Evolutionary conservation across 1,140 invertebrate species (phyloP).

Genomic region (Mizuhopecten yessoensis): DNA sequence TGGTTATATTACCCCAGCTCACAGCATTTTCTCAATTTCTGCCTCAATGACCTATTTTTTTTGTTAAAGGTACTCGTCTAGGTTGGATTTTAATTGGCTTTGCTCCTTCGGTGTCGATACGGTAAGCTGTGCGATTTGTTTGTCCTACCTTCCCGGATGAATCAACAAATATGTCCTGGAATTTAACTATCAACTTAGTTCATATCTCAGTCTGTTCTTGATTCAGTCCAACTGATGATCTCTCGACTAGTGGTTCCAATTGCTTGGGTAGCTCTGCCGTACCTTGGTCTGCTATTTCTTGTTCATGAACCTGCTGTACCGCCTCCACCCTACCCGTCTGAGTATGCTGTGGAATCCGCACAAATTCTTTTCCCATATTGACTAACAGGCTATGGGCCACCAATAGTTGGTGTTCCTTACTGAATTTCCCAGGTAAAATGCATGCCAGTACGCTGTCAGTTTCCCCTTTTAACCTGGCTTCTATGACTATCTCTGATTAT

Average conservation of each 20-base stretch:
- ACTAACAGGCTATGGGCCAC: background rate
- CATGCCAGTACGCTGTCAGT: background rate
- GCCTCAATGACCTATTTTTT: conserved; percentile 76
- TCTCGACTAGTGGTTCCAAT: background rate
- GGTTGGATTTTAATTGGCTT: conserved; percentile 54
- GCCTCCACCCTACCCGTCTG: background rate
- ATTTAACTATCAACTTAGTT: conserved; percentile 21
- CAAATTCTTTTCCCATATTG: background rate
- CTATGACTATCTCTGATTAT: background rate
- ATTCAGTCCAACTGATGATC: background rate
- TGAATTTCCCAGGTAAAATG: no score
- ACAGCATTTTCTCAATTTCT: conserved; percentile 80
- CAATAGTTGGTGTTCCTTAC: background rate
- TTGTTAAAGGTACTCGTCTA: conserved; percentile 79
- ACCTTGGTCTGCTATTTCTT: background rate
- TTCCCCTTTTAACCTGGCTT: conserved; percentile 9
- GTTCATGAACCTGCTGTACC: background rate
- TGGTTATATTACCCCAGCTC: conserved; percentile 65
- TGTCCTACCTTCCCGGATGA: background rate
- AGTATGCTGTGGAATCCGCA: background rate
- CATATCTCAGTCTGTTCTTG: background rate
- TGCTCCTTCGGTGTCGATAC: conserved; percentile 47
- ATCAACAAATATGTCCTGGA: conserved; percentile 48
- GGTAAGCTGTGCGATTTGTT: conserved; percentile 41
- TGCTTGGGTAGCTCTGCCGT: background rate